Conservation (phyloP, 2,888 invertebrate genomes). For the Chrysina gloriosa region DNA sequence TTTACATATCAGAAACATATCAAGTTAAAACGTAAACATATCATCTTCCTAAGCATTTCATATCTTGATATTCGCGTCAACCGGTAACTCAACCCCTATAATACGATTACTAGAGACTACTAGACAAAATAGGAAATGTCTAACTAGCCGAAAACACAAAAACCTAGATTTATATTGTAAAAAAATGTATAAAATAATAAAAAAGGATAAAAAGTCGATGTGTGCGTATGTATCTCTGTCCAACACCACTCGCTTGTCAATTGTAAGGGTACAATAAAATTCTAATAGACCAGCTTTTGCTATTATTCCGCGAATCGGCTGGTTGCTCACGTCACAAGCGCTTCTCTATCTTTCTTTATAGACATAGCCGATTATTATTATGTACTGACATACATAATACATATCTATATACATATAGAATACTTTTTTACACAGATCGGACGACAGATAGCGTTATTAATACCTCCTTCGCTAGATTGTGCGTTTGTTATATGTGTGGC, state of each 20-base stretch:
- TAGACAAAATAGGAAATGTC: too few relatives aligned
- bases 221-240: conserved; percentile 57
- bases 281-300: conserved; percentile 51
- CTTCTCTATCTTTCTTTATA: conserved; percentile 42
- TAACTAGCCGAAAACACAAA: too few relatives aligned
- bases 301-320: conserved; percentile 41
- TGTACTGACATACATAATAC: background rate
- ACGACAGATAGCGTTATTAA: conserved; percentile 22
- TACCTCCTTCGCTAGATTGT: conserved; percentile 1
- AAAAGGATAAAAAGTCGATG: conserved; percentile 37
- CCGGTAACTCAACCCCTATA: too few relatives aligned
- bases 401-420: background rate
- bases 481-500: too few relatives aligned
- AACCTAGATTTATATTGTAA: conserved; percentile 36
- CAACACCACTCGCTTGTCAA: conserved; percentile 63
- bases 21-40: conserved; percentile 9
- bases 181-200: conserved; percentile 43
- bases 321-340: conserved; percentile 50
- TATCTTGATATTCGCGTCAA: too few relatives aligned
- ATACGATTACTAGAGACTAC: too few relatives aligned
- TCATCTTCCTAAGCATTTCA: background rate
- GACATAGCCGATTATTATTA: background rate
- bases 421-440: conserved; percentile 9
- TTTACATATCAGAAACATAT: conserved; percentile 16
- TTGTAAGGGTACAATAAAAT: conserved; percentile 62